Evolutionary conservation across 1,140 invertebrate genomes (phyloP), one percentile per base, ranked within the genome.

Genomic region (Scaptomyza montana): DNA sequence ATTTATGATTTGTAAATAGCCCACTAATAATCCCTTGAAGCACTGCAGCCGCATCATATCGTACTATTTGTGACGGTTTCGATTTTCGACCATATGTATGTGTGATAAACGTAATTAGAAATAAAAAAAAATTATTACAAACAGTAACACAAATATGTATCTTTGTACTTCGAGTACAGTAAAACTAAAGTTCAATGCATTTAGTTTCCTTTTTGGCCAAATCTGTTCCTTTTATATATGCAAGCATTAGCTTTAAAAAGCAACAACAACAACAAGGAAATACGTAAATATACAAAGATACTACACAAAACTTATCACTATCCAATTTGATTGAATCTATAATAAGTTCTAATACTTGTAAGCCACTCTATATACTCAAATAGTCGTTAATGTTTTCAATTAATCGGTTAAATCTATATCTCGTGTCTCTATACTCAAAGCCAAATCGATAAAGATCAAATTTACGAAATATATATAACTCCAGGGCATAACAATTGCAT

Each of bases 121-220:
- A 43, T 1, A 4, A 25, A 25, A 25, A 25, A 25, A 25, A 68
- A 53, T 56, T 50, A 55, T 61, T 77, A 6, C 30, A 7, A 72
- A 43, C 43, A 57, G 66, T 65, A 64, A 25, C 21, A 25, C 21
- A 25, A 25, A 25, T n/a, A n/a, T n/a, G n/a, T n/a, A n/a, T n/a
- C n/a, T n/a, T n/a, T n/a, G n/a, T n/a, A n/a, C n/a, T n/a, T n/a
- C n/a, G n/a, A n/a, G n/a, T n/a, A 16, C 56, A 57, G 30, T 33
- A 47, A 70, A 59, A 72, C 69, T 51, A 76, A 76, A 72, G 64
- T 74, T 69, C 76, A 61, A 77, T 80, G 74, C 57, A 73, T 79
- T 89, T 82, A 77, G 78, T 87, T 86, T 89, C 76, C 85, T 84
- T 77, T 87, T 54, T 43, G 71, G 67, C 79, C 73, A 82, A 84